Evolutionary conservation across 2,888 invertebrate species (phyloP), one percentile per base, ranked within the genome.

Genomic region (Phaonia tiefii): DNA sequence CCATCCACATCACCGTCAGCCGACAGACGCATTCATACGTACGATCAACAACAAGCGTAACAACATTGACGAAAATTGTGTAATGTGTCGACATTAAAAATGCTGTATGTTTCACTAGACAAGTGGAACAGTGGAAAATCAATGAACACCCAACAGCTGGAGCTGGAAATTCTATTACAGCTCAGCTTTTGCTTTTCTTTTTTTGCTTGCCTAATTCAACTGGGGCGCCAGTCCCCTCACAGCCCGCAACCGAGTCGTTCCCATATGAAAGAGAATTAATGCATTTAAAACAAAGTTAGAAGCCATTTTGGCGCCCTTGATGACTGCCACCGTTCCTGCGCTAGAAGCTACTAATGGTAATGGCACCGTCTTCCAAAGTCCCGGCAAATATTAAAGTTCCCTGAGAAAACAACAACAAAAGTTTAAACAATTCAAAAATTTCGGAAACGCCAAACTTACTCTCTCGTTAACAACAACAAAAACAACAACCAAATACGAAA

Each of bases 281-380:
- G 81, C 81, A 81, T 81, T 81, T 75, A 81, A 78, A 81, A 75
- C 77, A 81, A 81, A 81, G 77, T 81, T 81, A 78, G 81, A 81
- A 81, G 77, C 77, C 81, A 81, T 81, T 81, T 75, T 78, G 81
- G 81, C 81, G 77, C 77, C 81, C 75, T 75, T 78, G 71, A 78
- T 75, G 81, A 75, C 81, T 72, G 73, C 63, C 7, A 25, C 60
- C 60, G 60, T n/a, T n/a, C n/a, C n/a, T n/a, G n/a, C n/a, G n/a
- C n/a, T n/a, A n/a, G n/a, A n/a, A n/a, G n/a, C n/a, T n/a, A n/a
- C n/a, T n/a, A n/a, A n/a, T n/a, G n/a, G n/a, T n/a, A n/a, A n/a
- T n/a, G 49, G 49, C 49, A 49, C 49, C n/a, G n/a, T n/a, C n/a
- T n/a, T n/a, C n/a, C n/a, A 20, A 20, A 5, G 49, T 20, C 49